Evolutionary conservation across 2,888 invertebrate genomes (phyloP).

Genomic region (Himalopsyche anomala): DNA sequence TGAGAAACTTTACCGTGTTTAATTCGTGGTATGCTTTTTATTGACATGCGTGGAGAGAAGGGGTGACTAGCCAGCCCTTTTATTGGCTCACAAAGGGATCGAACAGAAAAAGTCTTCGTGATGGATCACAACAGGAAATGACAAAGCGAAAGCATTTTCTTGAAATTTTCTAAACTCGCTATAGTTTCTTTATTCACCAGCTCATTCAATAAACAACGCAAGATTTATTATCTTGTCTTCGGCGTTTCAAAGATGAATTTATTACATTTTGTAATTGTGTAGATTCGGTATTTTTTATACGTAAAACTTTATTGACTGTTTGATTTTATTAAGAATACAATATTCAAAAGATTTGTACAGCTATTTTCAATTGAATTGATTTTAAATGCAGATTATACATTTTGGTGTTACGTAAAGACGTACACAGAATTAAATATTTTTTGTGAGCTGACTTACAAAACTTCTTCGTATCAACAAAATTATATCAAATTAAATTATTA

Average conservation of each 20-base stretch:
- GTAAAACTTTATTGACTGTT: constrained; percentile 13
- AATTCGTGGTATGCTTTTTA: constrained; percentile 24
- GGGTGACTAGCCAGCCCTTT: constrained; percentile 40
- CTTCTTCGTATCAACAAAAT: too few species aligned
- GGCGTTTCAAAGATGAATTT: constrained; percentile 43
- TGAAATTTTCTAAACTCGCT: constrained; percentile 55
- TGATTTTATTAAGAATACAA: constrained; percentile 6
- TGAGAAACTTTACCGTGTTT: constrained; percentile 27
- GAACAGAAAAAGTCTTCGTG: constrained; percentile 48
- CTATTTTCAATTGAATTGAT: constrained; percentile 10
- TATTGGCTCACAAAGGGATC: constrained; percentile 25
- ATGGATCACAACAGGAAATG: constrained; percentile 65
- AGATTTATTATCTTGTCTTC: constrained; percentile 48
- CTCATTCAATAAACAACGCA: constrained; percentile 41
- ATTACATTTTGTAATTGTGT: constrained; percentile 43
- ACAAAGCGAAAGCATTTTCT: constrained; percentile 62
- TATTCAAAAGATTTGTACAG: neutral
- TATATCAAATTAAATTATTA: too few species aligned
- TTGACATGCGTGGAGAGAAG: constrained; percentile 29
- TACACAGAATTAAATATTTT: too few species aligned
- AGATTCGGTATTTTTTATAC: neutral
- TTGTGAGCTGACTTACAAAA: too few species aligned
- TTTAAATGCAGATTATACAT: neutral
- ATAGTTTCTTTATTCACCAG: constrained; percentile 41
- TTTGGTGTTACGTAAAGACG: too few species aligned